phyloP scores from a whole-genome alignment of 1,140 invertebrate genomes.

The Drosophila sulfurigaster region DNA sequence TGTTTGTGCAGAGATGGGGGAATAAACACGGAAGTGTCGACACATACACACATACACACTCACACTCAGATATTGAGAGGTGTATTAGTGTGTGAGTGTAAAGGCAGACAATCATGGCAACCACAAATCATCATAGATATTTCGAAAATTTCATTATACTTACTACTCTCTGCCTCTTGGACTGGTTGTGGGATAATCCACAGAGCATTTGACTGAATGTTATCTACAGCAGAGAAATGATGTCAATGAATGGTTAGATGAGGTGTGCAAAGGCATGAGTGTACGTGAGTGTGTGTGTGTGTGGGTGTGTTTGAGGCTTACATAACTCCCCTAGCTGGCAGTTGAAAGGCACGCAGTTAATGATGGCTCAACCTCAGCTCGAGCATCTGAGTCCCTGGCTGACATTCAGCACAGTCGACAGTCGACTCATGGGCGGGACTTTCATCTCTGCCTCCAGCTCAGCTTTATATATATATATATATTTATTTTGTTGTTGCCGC shows the following conservation, averaged over 20 bases:
- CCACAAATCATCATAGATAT: constrained; percentile 82
- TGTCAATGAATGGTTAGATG: constrained; percentile 80
- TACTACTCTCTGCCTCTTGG: constrained; percentile 20
- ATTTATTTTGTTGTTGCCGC: constrained; percentile 41
- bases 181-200: constrained; percentile 53
- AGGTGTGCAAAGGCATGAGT: constrained; percentile 57
- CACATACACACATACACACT: neutral
- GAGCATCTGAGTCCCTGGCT: constrained; percentile 42
- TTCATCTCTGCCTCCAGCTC: constrained; percentile 33
- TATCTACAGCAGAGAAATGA: constrained; percentile 76
- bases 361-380: constrained; percentile 53
- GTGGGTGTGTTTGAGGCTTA: constrained; percentile 12
- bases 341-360: constrained; percentile 56
- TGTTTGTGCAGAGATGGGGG: constrained; percentile 17
- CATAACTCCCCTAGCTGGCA: constrained; percentile 33
- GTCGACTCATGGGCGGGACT: constrained; percentile 44
- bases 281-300: constrained; percentile 31
- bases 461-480: constrained; percentile 15
- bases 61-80: neutral
- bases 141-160: constrained; percentile 80
- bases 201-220: constrained; percentile 76
- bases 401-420: constrained; percentile 42
- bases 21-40: constrained; percentile 56
- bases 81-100: constrained; percentile 3
- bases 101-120: constrained; percentile 67